Evolutionary conservation across 2,797 vertebrate genomes (phyloP), one percentile per base, ranked within the genome.

Genomic region (Alca torda): DNA sequence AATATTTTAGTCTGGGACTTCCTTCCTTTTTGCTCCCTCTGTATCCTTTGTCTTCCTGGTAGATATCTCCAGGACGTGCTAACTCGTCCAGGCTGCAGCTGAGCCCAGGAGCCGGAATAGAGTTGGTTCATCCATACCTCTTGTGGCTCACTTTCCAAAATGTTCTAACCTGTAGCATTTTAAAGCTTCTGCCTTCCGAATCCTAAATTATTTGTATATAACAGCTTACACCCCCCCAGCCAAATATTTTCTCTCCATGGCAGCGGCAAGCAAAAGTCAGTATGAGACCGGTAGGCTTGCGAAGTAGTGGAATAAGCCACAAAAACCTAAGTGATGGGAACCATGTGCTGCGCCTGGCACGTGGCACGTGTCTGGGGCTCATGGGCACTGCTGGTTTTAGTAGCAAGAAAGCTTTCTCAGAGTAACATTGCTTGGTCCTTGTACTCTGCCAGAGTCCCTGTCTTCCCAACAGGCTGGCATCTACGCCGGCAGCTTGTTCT

Each of bases 1-100:
- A 92, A 60, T 84, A 85, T 60, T 51, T 91, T 45, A 53, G 46
- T 23, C 43, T 92, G 69, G 18, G 61, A 88, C 73, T 95, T 96
- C 84, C 78, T 92, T 91, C 81, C n/a, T 96, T 91, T 95, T 89
- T 41, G 83, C 31, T 87, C 69, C n/a, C 35, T 87, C 60, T 64
- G 60, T 80, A 75, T 91, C 46, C 78, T 91, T 90, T 81, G 54
- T 88, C 76, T 86, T 93, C 73, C 72, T 81, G 57, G 46, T 81
- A 68, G 93, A 24, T 69, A 65, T 20, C 31, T 94, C 56, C 60
- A 68, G 57, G 53, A 75, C 16, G 6, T 75, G 53, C 84, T 78
- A 74, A 68, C 28, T 87, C 6, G 1, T n/a, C 20, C 0, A 0
- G 67, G 73, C 56, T 68, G n/a, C 68, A 68, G 30, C 43, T 81